Conservation (phyloP, 1,140 invertebrate genomes). For the Drosophila oshimai region DNA sequence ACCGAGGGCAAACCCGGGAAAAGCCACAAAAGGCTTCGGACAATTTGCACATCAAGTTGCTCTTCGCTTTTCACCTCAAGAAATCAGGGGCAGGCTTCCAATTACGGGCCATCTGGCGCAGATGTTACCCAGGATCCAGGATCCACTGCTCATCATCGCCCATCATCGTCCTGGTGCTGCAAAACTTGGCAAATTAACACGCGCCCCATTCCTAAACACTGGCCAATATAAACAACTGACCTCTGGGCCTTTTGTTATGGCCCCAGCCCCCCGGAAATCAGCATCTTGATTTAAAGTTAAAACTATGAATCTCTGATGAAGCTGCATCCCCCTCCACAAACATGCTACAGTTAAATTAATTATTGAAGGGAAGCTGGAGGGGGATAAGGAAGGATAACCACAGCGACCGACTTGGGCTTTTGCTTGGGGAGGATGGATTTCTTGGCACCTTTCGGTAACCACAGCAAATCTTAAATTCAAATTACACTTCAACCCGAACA, state of each 20-base stretch:
- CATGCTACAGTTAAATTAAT: slow-evolving; percentile 73
- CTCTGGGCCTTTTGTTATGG: slow-evolving; percentile 28
- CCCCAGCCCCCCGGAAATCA: neutral
- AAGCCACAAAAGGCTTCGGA: slow-evolving; percentile 34
- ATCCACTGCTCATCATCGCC: slow-evolving; percentile 6
- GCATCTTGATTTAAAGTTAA: slow-evolving; percentile 72
- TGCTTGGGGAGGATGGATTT: slow-evolving; percentile 8
- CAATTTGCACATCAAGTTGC: slow-evolving; percentile 55
- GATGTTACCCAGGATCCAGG: slow-evolving; percentile 29
- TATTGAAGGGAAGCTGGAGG: slow-evolving; percentile 43
- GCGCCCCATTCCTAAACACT: slow-evolving; percentile 16
- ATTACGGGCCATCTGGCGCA: slow-evolving; percentile 65
- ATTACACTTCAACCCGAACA: slow-evolving; percentile 72
- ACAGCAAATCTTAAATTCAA: slow-evolving; percentile 80
- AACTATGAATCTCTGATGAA: slow-evolving; percentile 78
- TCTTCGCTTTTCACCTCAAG: slow-evolving; percentile 31
- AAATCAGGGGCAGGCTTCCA: slow-evolving; percentile 47
- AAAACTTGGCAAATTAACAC: slow-evolving; percentile 75
- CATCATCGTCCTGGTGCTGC: slow-evolving; percentile 1
- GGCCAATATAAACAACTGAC: slow-evolving; percentile 65
- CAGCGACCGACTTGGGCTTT: slow-evolving; percentile 4
- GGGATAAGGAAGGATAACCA: slow-evolving; percentile 14
- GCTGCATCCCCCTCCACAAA: slow-evolving; percentile 24
- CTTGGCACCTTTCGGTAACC: slow-evolving; percentile 59
- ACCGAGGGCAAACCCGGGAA: slow-evolving; percentile 13